A percentile compares a stretch with the other conserved stretches of the same genome.
phyloP scores from a whole-genome alignment of 2,797 vertebrate species.

The Psittacula derbiana region DNA sequence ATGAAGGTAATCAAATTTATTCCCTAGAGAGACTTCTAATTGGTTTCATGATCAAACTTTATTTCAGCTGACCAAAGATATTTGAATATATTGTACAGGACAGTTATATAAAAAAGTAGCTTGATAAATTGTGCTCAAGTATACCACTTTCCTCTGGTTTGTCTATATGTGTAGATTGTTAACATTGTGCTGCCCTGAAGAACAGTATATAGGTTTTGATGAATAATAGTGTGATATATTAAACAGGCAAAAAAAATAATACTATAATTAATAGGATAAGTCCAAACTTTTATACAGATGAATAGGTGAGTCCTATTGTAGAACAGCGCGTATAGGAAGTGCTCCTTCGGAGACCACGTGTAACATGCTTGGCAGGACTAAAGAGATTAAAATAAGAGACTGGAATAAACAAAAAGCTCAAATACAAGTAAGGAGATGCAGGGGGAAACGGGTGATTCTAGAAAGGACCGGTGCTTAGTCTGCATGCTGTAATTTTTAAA shows the following conservation, averaged over 20 bases:
- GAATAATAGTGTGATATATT: background rate
- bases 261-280: constrained; percentile 21
- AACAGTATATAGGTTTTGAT: background rate
- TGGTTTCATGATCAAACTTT: background rate
- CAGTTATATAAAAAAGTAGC: background rate
- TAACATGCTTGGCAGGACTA: constrained; percentile 11
- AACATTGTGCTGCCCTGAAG: background rate
- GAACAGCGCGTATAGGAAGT: background rate
- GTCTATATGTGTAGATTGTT: background rate
- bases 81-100: background rate
- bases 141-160: background rate
- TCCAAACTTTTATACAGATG: background rate
- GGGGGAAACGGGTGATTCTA: background rate
- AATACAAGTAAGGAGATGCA: background rate
- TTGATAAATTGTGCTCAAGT: background rate
- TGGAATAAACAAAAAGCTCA: constrained; percentile 45
- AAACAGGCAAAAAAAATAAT: constrained; percentile 20
- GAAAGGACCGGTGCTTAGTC: constrained; percentile 1
- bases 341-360: constrained; percentile 13
- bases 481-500: background rate
- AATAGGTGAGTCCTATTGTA: constrained; percentile 4
- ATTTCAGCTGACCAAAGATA: background rate
- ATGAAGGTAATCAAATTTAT: background rate
- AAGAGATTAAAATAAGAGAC: constrained; percentile 43
- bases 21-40: background rate